These are phyloP conservation scores for Selenia dentaria DNA, from an alignment of 2,888 invertebrate species.

Conservation along the genomic window DNA sequence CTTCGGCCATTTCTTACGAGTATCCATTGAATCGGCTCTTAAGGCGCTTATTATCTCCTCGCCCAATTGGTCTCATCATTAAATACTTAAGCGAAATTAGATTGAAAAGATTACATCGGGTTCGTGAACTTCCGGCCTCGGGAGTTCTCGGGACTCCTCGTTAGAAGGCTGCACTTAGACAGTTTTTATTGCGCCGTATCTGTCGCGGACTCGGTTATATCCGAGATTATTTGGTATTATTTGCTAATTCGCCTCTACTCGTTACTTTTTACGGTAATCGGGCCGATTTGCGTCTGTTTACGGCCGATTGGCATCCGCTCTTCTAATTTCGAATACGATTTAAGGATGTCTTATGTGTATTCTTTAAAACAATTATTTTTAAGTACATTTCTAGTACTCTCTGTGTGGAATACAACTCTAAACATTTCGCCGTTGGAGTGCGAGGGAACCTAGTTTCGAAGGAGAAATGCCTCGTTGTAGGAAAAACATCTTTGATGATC, in stretches of 20 bases:
- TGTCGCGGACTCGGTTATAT: constrained; percentile 31
- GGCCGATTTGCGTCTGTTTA: constrained; percentile 46
- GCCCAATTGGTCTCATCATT: constrained; percentile 30
- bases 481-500: too few relatives aligned
- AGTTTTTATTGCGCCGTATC: constrained; percentile 26
- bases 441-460: too few relatives aligned
- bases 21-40: constrained; percentile 20
- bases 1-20: constrained; percentile 9
- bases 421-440: too few relatives aligned
- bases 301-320: constrained; percentile 39
- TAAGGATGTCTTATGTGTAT: neutral
- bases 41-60: constrained; percentile 27
- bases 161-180: constrained; percentile 27
- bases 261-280: constrained; percentile 47
- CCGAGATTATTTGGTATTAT: constrained; percentile 35
- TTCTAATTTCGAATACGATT: constrained; percentile 33
- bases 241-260: constrained; percentile 47
- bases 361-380: too few relatives aligned
- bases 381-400: too few relatives aligned
- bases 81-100: constrained; percentile 29
- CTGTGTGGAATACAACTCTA: too few relatives aligned
- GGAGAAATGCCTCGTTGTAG: too few relatives aligned
- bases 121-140: constrained; percentile 7
- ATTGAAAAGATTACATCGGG: constrained; percentile 37
- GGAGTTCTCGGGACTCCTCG: constrained; percentile 2